Conservation (phyloP, 2,888 invertebrate genomes). For the Xylota segnis region DNA sequence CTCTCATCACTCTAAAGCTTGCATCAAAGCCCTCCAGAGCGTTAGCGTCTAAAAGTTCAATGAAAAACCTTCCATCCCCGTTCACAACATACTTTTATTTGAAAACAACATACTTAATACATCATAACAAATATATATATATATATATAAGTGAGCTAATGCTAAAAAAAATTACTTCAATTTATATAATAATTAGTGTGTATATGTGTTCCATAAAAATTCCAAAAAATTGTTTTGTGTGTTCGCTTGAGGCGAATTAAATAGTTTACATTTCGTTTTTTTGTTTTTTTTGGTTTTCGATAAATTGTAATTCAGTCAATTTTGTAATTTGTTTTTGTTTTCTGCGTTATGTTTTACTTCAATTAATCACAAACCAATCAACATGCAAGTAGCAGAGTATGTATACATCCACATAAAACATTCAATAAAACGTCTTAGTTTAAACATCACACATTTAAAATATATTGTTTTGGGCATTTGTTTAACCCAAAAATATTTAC, state of each 20-base stretch:
- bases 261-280: slow-evolving; percentile 42
- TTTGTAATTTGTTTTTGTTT: slow-evolving; percentile 21
- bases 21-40: too few species aligned
- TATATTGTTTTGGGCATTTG: background rate
- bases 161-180: slow-evolving; percentile 59
- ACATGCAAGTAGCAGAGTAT: slow-evolving; percentile 23
- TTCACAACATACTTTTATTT: slow-evolving; percentile 53
- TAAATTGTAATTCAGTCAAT: slow-evolving; percentile 73
- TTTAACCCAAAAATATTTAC: slow-evolving; percentile 3
- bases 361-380: slow-evolving; percentile 54
- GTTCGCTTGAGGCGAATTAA: slow-evolving; percentile 43
- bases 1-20: too few species aligned
- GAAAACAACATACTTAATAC: slow-evolving; percentile 52
- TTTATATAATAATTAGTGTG: slow-evolving; percentile 55
- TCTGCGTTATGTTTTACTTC: background rate
- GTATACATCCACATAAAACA: slow-evolving; percentile 35
- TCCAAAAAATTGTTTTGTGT: slow-evolving; percentile 62
- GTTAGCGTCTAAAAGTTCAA: too few species aligned
- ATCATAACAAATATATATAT: slow-evolving; percentile 63
- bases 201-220: slow-evolving; percentile 68
- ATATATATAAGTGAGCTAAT: slow-evolving; percentile 41
- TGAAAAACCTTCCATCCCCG: too few species aligned
- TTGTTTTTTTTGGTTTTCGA: too few species aligned
- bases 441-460: slow-evolving; percentile 54
- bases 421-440: slow-evolving; percentile 64